Evolutionary conservation across 2,113 vertebrate genomes (phyloP), one percentile per base, ranked within the genome.

Genomic region (Emydocephalus ijimae): DNA sequence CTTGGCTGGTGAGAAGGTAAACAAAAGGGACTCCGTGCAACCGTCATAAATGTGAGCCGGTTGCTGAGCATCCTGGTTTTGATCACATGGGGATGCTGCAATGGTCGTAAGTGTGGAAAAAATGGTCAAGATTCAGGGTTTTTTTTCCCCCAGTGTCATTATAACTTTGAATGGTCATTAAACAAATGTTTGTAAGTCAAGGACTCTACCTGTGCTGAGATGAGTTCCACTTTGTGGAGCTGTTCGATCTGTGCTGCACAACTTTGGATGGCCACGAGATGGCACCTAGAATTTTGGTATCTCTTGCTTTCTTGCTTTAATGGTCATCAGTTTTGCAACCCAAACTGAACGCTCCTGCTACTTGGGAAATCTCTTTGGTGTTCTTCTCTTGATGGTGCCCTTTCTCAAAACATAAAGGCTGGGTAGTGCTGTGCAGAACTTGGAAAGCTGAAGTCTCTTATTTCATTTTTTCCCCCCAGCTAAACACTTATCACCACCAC

Each of bases 401-500:
- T 74, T 43, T 55, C 69, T 56, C 74, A 81, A 21, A 61, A 39
- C 34, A 39, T 39, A 81, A 81, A 43, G 34, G 20, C 34, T 81
- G 74, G 74, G 34, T 81, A 34, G 74, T 81, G 34, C 74, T 21
- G 3, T 81, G 18, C 34, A 81, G 74, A 39, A 74, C 15, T 39
- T 74, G 15, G n/a, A 81, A 81, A 39, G 74, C 34, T 81, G 74
- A 39, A 81, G 14, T 18, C 61, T 20, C 88, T 81, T 81, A 81
- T 39, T 64, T 85, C 55, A 55, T 3, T 11, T 64, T 39, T 61
- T 64, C 45, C 3, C 21, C 12, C 21, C 2, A 52, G 4, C 43
- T 54, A 87, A 24, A 61, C 57, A 61, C 9, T 61, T 0, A 43
- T 0, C 23, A 0, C 0, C 23, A 43, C 0, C 23, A 0, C 0